Evolutionary conservation across 2,888 invertebrate genomes (phyloP), one percentile per base, ranked within the genome.

Genomic region (Eustalomyia histrio): DNA sequence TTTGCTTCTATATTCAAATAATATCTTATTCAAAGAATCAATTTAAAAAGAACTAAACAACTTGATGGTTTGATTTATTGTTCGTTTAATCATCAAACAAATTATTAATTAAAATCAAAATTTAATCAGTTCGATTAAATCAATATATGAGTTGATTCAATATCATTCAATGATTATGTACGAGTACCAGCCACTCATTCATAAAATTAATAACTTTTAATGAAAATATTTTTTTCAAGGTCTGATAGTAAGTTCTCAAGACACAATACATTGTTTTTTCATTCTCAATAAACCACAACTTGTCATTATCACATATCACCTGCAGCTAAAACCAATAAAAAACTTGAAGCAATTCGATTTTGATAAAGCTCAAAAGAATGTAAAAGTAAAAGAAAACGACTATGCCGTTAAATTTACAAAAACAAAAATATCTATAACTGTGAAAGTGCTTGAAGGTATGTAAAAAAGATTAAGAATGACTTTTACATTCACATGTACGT

Each of bases 271-370:
- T 63, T 63, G 63, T 76, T 64, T 43, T 69, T 14, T 68, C 43
- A 43, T n/a, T 69, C 35, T 69, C 57, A 57, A 64, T 52, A 60
- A 39, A 67, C 60, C 60, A 60, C 67, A 67, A 67, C 47, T 63
- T 63, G 63, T 69, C 69, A 69, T 63, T 69, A 76, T 68, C 69
- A 76, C 57, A 57, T 35, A 58, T 63, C 24, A 69, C 63, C 68
- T 64, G 58, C 50, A 63, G 69, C 55, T 24, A 55, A 55, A 53
- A 53, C 67, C 67, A 39, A 55, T 43, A 55, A 53, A 43, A 57
- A 68, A 43, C 6, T 50, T 14, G 47, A 17, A 68, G 29, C 14
- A 35, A 60, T 52, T 64, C 52, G 52, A 64, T 75, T 47, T 68
- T 17, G 18, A 18, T 47, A 39, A 52, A 52, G 21, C 29, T 21